Base-by-base conservation (phyloP, 2,797 vertebrate species). In the Hylomyscus alleni region DNA sequence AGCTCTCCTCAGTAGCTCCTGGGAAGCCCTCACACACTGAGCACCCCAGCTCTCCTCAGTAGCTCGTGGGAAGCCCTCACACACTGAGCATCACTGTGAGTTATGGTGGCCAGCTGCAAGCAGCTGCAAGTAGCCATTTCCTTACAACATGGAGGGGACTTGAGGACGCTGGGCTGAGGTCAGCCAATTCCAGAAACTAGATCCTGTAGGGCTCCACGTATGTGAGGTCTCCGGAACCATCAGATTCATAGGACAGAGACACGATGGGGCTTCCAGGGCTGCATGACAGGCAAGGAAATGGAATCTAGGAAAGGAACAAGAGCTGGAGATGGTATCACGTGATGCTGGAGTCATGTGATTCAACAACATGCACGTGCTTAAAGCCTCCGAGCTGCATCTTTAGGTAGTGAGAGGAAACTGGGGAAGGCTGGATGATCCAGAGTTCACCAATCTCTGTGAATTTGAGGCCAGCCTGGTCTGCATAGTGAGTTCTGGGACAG, bases 141-240 rank as follows among this genome's bases (percentile, higher is more conserved):
- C n/a, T 8, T 1, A 31, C 29, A 29, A 3, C 24, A 2, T 0
- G 0, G 72, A 24, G 2, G 34, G 62, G 6, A 50, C 37, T 34
- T 3, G 58, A 54, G 40, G 62, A 58, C 14, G 4, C 4, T 31
- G 4, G 1, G 15, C 73, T 22, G 67, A 52, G 47, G 5, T 24
- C 9, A 17, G 60, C 40, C 77, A 7, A 26, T 44, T 26, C 19
- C 50, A 37, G 52, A 40, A 58, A 78, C n/a, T 22, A 14, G 47
- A 31, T 3, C 2, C 78, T 4, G 3, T 0, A 12, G 3, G 58
- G 8, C 8, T 56, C 31, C 76, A 37, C 17, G 3, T 1, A 0
- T 0, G 26, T 2, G 34, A 73, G 37, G 40, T 20, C 89, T 73
- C 50, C 0, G 9, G n/a, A 22, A 22, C 29, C 34, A 80, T n/a